phyloP scores from a whole-genome alignment of 1,140 invertebrate species.

The Heliconius congener region DNA sequence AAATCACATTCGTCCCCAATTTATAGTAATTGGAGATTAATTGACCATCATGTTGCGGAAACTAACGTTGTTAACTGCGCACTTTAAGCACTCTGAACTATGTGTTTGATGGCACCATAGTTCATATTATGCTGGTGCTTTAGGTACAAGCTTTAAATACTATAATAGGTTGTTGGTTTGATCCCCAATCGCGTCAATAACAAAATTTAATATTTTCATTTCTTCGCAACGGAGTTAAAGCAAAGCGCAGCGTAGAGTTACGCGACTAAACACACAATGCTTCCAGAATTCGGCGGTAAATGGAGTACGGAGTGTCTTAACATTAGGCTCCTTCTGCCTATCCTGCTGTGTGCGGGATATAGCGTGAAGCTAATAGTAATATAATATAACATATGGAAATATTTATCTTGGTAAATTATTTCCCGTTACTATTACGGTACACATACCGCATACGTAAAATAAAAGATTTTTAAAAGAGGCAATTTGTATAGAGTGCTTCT shows the following conservation, averaged over 20 bases:
- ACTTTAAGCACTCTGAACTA: slow-evolving; percentile 13
- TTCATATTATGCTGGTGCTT: neutral
- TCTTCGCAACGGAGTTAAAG: too few relatives aligned
- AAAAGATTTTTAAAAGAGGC: slow-evolving; percentile 22
- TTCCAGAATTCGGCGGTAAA: too few relatives aligned
- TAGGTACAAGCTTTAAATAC: neutral
- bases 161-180: neutral
- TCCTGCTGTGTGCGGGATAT: neutral
- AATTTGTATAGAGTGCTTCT: slow-evolving; percentile 20
- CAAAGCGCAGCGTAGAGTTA: too few relatives aligned
- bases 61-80: slow-evolving; percentile 22
- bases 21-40: slow-evolving; percentile 32
- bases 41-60: slow-evolving; percentile 24
- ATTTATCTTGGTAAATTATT: neutral
- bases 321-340: too few relatives aligned
- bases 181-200: too few relatives aligned
- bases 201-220: too few relatives aligned
- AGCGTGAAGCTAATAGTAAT: too few relatives aligned
- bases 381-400: neutral
- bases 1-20: slow-evolving; percentile 37
- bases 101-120: neutral
- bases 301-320: too few relatives aligned
- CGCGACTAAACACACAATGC: too few relatives aligned
- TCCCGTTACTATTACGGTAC: neutral
- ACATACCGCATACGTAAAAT: neutral